These are phyloP conservation scores for Xenopus tropicalis DNA, from an alignment of 2,113 vertebrate genomes.

Conservation along the genomic window UCB_Xtro_10.0 CM004448.2:111368501-111369000, in stretches of 20 bases:
- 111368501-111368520: too few species aligned
- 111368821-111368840: conserved; percentile 65
- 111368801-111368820: conserved; percentile 69
- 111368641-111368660: conserved; percentile 56
- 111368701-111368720: conserved; percentile 55
- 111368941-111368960: conserved; percentile 28
- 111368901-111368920: background rate
- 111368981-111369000: background rate
- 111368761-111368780: conserved; percentile 64
- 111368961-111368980: conserved; percentile 31
- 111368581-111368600: background rate
- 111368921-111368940: conserved; percentile 15
- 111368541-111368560: too few species aligned
- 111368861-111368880: conserved; percentile 57
- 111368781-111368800: conserved; percentile 63
- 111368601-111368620: background rate
- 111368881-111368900: conserved; percentile 34
- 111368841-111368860: conserved; percentile 60
- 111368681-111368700: conserved; percentile 64
- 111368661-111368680: conserved; percentile 57
- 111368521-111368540: too few species aligned
- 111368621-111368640: conserved; percentile 51
- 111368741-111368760: conserved; percentile 58
- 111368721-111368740: conserved; percentile 59
- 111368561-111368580: too few species aligned